A percentile compares a stretch with the other conserved stretches of the same genome.
Conservation (phyloP, 35 echinoderm and acorn worm genomes). For the Lytechinus pictus region DNA sequence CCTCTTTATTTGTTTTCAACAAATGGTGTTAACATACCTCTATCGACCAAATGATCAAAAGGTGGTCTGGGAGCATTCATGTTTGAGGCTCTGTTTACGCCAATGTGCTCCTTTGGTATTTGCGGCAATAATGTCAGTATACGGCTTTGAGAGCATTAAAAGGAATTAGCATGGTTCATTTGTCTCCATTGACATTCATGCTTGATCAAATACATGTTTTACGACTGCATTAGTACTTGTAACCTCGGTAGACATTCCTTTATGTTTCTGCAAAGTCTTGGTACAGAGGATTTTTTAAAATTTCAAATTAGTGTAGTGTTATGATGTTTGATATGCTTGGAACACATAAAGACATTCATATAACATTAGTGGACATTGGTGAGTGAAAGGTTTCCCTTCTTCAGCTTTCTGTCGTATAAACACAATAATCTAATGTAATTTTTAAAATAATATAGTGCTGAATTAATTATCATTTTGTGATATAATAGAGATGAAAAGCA, state of each 20-base stretch:
- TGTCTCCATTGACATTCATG: background rate
- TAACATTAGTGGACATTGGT: background rate
- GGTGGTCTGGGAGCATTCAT: background rate
- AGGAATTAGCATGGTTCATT: background rate
- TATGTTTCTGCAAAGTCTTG: background rate
- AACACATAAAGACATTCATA: background rate
- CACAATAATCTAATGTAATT: too few species aligned
- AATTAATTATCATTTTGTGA: too few species aligned
- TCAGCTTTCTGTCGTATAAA: background rate
- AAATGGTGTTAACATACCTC: background rate
- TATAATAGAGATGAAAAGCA: too few species aligned
- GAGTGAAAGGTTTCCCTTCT: background rate
- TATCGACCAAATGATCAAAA: background rate
- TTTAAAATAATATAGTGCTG: too few species aligned
- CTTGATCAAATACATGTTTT: background rate
- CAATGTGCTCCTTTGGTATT: background rate
- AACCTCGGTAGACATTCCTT: background rate
- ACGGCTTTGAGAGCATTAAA: slow-evolving; percentile 1
- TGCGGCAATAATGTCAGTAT: background rate
- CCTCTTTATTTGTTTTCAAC: background rate
- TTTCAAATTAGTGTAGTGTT: background rate
- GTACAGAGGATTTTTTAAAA: background rate
- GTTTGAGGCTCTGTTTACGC: background rate
- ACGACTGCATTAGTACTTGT: background rate
- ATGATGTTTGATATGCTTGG: background rate